phyloP scores from a whole-genome alignment of 92 coral and sea anemone species.

The Siderastrea radians region DNA sequence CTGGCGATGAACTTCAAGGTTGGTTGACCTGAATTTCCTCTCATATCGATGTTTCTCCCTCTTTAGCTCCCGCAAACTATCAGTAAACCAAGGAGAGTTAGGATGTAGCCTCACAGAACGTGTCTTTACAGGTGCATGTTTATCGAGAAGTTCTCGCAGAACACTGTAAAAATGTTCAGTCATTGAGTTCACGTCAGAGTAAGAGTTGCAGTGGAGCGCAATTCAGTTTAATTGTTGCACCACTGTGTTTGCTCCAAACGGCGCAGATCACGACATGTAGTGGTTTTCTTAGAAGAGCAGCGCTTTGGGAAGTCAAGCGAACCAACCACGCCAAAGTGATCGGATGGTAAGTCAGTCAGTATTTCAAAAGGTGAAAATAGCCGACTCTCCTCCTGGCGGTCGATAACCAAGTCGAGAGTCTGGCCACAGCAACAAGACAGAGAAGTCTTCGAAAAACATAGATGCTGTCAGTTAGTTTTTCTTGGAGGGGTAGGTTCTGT shows the following conservation, averaged over 20 bases:
- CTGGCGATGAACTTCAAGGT: conserved; percentile 34
- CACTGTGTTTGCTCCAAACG: not conserved
- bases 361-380: not conserved
- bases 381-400: conserved; percentile 27
- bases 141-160: conserved; percentile 14
- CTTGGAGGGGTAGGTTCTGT: no score
- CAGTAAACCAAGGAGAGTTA: conserved; percentile 54
- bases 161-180: not conserved
- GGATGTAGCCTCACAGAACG: conserved; percentile 16
- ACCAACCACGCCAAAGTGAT: not conserved
- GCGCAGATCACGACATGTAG: not conserved
- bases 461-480: no score
- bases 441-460: no score
- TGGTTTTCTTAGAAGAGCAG: not conserved
- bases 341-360: not conserved
- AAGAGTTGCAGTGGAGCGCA: no score
- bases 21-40: conserved; percentile 22
- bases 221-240: not conserved
- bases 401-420: conserved; percentile 48
- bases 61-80: conserved; percentile 42
- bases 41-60: conserved; percentile 41
- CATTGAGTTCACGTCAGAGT: not conserved
- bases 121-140: conserved; percentile 30
- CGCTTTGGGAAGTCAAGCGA: not conserved
- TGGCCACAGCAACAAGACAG: conserved; percentile 18